phyloP scores from a whole-genome alignment of 2,113 vertebrate genomes.

The Actinemys pallida region DNA sequence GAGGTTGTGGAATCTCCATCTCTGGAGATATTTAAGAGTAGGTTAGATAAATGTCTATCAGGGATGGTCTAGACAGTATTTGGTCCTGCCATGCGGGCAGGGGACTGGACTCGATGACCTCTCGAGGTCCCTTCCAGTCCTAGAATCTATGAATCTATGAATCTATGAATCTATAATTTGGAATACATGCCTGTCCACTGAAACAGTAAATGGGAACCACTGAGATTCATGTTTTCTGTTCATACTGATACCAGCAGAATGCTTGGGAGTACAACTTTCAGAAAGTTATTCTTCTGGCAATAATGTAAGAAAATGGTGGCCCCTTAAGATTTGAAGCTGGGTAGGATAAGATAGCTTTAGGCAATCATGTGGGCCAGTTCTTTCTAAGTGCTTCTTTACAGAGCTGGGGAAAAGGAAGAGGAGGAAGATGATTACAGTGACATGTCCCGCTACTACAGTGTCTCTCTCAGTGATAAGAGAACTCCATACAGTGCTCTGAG shows the following conservation, averaged over 20 bases:
- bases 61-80: too few species aligned
- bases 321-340: neutral
- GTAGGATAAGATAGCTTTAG: neutral
- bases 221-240: neutral
- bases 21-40: too few species aligned
- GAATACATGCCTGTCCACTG: neutral
- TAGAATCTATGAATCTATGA: too few species aligned
- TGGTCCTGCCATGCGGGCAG: too few species aligned
- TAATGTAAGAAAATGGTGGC: neutral
- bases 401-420: neutral
- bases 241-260: neutral
- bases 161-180: too few species aligned
- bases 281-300: neutral
- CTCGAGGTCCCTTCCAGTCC: too few species aligned
- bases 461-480: neutral
- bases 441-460: neutral
- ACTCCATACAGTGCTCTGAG: fast-evolving
- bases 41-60: too few species aligned
- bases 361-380: neutral
- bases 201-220: neutral
- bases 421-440: neutral
- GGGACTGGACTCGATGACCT: too few species aligned
- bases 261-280: neutral
- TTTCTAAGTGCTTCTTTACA: neutral
- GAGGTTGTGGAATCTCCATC: too few species aligned